A percentile compares a stretch with the other conserved stretches of the same genome.
Evolutionary conservation across 2,113 vertebrate genomes (phyloP).

Genomic region (Megalops atlanticus): DNA sequence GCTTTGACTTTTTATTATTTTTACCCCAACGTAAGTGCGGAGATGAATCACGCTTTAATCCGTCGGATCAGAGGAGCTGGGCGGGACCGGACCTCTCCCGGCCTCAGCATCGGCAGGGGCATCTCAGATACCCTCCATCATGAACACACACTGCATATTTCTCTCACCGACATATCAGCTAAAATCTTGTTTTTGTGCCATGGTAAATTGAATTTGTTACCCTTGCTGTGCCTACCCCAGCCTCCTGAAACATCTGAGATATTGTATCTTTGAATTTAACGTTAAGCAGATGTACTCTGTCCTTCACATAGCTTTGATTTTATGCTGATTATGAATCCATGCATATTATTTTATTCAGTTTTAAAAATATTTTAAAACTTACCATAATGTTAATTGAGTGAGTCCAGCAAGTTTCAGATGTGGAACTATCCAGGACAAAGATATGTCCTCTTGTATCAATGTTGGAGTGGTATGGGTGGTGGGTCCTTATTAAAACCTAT

Average conservation of each 20-base stretch:
- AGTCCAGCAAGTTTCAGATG: too few relatives aligned
- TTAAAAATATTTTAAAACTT: too few relatives aligned
- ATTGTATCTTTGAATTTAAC: neutral
- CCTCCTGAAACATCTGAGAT: too few relatives aligned
- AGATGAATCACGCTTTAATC: constrained; percentile 34
- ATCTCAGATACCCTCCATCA: neutral
- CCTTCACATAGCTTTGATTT: too few relatives aligned
- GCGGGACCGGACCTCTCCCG: neutral
- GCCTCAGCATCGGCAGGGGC: neutral
- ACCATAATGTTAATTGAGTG: too few relatives aligned
- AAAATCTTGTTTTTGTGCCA: neutral
- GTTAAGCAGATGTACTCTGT: neutral
- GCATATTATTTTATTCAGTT: too few relatives aligned
- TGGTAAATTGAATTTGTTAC: neutral
- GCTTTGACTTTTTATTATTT: constrained; percentile 2
- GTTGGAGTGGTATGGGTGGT: too few relatives aligned
- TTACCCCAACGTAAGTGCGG: constrained; percentile 20
- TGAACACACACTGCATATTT: neutral
- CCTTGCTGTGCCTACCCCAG: neutral
- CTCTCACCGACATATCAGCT: neutral
- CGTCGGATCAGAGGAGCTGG: neutral
- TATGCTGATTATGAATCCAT: too few relatives aligned
- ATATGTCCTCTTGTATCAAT: too few relatives aligned
- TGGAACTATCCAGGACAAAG: too few relatives aligned
- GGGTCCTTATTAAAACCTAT: too few relatives aligned